A percentile compares a stretch with the other conserved stretches of the same genome.
Conservation (phyloP, 2,113 vertebrate genomes). For the Brachypodius melanocephalos region DNA sequence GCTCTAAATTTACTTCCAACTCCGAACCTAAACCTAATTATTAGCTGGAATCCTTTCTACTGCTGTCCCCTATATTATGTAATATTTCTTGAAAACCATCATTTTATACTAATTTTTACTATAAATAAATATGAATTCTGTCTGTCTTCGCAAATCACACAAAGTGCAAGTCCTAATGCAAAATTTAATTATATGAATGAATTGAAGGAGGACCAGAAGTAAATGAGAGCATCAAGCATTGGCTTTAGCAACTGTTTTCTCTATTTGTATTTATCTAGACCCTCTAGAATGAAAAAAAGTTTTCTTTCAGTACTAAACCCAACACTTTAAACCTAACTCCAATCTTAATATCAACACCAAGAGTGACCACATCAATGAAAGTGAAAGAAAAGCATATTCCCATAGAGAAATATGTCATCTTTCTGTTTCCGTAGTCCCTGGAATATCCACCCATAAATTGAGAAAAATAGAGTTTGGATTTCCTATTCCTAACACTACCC, state of each 20-base stretch:
- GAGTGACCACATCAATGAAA: not conserved
- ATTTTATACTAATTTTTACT: not conserved
- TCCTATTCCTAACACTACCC: not conserved
- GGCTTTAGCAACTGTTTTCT: not conserved
- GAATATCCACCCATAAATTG: not conserved
- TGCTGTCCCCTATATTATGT: not conserved
- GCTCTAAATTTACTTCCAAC: not conserved
- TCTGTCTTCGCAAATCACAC: not conserved
- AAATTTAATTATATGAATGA: not conserved
- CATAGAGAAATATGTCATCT: accelerated
- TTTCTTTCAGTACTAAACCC: not conserved
- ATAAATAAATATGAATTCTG: not conserved
- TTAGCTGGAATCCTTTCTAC: not conserved
- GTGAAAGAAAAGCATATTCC: not conserved
- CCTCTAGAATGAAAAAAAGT: not conserved
- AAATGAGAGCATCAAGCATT: not conserved
- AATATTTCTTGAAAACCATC: not conserved
- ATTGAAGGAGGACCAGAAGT: not conserved
- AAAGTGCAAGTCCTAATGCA: not conserved
- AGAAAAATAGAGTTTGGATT: not conserved
- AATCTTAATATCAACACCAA: not conserved
- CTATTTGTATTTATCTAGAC: not conserved
- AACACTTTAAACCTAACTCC: not conserved
- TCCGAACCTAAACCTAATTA: not conserved
- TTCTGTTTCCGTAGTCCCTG: not conserved